Evolutionary conservation across 2,797 vertebrate species (phyloP).

Genomic region (Fratercula arctica): DNA sequence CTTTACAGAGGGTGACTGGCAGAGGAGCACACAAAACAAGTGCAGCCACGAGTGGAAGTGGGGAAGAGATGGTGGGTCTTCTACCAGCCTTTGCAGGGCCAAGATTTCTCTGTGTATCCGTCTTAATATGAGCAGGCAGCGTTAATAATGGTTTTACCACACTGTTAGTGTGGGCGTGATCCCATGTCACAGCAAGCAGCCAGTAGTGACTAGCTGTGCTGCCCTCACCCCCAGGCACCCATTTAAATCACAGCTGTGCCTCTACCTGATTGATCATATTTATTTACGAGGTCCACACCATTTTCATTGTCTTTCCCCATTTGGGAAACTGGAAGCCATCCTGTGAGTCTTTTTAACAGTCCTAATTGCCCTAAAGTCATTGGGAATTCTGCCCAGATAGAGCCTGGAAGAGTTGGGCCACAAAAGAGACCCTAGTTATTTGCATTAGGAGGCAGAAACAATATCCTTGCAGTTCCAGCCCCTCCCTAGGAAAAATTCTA

Average conservation of each 20-base stretch:
- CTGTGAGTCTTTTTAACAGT: not conserved
- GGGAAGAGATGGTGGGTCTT: not conserved
- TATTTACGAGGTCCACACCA: not conserved
- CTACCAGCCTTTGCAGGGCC: not conserved
- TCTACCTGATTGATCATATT: not conserved
- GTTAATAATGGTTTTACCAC: not conserved
- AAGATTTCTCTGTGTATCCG: not conserved
- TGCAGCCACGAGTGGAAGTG: not conserved
- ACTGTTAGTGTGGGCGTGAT: not conserved
- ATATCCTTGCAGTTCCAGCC: not conserved
- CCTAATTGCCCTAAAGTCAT: not conserved
- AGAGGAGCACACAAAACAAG: not conserved
- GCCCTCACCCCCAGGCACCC: not conserved
- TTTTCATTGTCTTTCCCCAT: not conserved
- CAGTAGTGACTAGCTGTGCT: not conserved
- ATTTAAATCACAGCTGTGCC: not conserved
- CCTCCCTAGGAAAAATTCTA: not conserved
- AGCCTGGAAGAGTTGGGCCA: not conserved
- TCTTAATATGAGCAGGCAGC: not conserved
- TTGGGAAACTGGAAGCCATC: not conserved
- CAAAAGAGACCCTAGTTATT: not conserved
- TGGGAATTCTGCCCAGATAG: not conserved
- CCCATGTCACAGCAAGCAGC: not conserved
- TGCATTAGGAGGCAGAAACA: not conserved
- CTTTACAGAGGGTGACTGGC: not conserved